Percentiles rank a stretch among this genome's conserved stretches.
These are phyloP conservation scores for Metopia argyrocephala DNA, from an alignment of 2,888 invertebrate species.

Conservation along the genomic window DNA sequence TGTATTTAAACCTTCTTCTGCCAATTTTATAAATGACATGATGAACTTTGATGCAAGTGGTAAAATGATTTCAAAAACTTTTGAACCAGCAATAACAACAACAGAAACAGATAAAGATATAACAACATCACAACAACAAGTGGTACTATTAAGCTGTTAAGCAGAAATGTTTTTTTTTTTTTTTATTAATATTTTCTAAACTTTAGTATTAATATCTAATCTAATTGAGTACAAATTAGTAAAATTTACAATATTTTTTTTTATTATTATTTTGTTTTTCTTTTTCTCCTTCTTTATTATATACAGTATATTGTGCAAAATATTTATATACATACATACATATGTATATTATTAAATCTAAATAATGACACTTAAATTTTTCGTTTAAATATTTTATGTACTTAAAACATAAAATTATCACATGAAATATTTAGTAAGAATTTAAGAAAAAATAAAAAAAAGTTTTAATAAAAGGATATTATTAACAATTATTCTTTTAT, in stretches of 20 bases:
- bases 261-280: conserved; percentile 32
- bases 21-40: conserved; percentile 30
- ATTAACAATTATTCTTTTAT: too few relatives aligned
- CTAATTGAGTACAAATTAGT: conserved; percentile 62
- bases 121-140: conserved; percentile 66
- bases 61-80: conserved; percentile 28
- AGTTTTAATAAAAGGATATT: too few relatives aligned
- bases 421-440: background rate
- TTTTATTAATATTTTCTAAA: conserved; percentile 31
- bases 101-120: conserved; percentile 64
- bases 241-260: conserved; percentile 28
- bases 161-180: background rate
- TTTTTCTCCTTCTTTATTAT: conserved; percentile 28
- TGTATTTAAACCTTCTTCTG: conserved; percentile 44
- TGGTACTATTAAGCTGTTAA: conserved; percentile 68
- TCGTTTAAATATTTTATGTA: conserved; percentile 31
- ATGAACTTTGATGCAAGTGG: conserved; percentile 18
- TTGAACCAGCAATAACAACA: background rate
- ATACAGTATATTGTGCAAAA: too few relatives aligned
- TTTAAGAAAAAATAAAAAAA: background rate
- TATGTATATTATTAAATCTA: background rate
- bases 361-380: background rate
- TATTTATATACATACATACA: conserved; percentile 35
- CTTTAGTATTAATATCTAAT: conserved; percentile 55
- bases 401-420: conserved; percentile 34